A percentile compares a stretch with the other conserved stretches of the same genome.
Conservation (phyloP, 2,888 invertebrate genomes). For the Macaria liturata region DNA sequence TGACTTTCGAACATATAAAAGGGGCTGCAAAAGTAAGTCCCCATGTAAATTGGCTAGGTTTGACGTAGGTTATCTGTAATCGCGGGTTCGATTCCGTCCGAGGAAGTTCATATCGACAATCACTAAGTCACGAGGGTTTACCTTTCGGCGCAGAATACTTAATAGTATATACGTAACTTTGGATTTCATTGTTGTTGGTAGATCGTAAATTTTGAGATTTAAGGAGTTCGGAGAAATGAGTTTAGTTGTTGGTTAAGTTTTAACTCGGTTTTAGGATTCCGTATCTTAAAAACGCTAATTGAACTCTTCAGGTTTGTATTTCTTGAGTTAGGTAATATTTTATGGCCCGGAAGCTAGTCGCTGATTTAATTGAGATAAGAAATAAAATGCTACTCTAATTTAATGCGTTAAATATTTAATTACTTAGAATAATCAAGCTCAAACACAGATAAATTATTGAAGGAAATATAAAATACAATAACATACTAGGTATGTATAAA, state of each 20-base stretch:
- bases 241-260: neutral
- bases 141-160: neutral
- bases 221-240: neutral
- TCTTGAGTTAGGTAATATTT: too few relatives aligned
- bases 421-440: too few relatives aligned
- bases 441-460: too few relatives aligned
- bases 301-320: too few relatives aligned
- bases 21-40: conserved; percentile 17
- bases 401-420: too few relatives aligned
- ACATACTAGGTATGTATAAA: too few relatives aligned
- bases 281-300: too few relatives aligned
- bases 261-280: too few relatives aligned
- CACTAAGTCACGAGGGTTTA: conserved; percentile 14
- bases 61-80: conserved; percentile 32
- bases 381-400: too few relatives aligned
- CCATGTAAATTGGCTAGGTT: conserved; percentile 29
- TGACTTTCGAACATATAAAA: conserved; percentile 10
- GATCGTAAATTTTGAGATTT: conserved; percentile 14
- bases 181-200: conserved; percentile 3
- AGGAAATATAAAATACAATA: too few relatives aligned
- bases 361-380: too few relatives aligned
- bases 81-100: conserved; percentile 23
- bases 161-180: neutral
- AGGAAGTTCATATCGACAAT: conserved; percentile 22
- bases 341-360: too few relatives aligned